A percentile compares a stretch with the other conserved stretches of the same genome.
Evolutionary conservation across 2,888 invertebrate species (phyloP).

Genomic region (Tipula vernalis): DNA sequence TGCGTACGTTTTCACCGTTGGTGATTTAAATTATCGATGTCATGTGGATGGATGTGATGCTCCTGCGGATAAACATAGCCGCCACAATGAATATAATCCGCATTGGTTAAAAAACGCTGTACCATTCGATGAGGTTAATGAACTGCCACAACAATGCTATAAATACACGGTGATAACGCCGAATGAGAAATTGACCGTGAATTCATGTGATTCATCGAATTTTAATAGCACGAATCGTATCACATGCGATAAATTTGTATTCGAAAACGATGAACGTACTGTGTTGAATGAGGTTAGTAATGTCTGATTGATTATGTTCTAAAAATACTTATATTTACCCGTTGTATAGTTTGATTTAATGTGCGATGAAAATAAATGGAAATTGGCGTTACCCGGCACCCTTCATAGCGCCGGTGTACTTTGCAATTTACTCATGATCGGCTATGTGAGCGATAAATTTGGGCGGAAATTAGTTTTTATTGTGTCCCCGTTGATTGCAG

Average conservation of each 20-base stretch:
- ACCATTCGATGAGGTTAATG: neutral
- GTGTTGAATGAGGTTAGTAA: neutral
- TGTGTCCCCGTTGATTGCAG: neutral
- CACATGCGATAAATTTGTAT: neutral
- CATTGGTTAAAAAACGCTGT: neutral
- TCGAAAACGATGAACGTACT: neutral
- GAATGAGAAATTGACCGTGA: neutral
- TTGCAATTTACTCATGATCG: neutral
- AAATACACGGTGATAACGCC: neutral
- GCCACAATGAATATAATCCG: neutral
- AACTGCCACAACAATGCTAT: neutral
- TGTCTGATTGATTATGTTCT: neutral
- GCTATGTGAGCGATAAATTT: neutral
- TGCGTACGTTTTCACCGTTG: neutral
- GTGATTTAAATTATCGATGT: neutral
- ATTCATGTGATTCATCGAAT: neutral
- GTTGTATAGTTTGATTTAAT: neutral
- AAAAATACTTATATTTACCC: neutral
- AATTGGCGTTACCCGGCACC: neutral
- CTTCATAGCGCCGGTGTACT: neutral
- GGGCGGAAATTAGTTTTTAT: neutral
- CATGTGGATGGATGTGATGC: neutral
- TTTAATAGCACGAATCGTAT: neutral
- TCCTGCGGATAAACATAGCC: neutral
- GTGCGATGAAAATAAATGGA: neutral